A percentile compares a stretch with the other conserved stretches of the same genome.
phyloP scores from a whole-genome alignment of 1,140 invertebrate genomes.

The Leguminivora glycinivorella region DNA sequence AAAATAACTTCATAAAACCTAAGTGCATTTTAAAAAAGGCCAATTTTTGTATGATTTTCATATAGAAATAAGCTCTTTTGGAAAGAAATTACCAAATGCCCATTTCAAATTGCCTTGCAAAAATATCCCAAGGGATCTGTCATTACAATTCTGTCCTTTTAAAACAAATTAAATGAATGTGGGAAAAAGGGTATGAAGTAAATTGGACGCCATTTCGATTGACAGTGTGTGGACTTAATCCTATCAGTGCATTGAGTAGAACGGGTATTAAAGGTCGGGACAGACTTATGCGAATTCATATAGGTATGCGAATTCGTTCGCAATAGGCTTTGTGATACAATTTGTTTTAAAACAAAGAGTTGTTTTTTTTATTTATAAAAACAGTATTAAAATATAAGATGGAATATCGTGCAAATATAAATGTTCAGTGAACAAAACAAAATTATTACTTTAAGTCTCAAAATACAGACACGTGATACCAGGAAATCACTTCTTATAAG shows the following conservation, averaged over 20 bases:
- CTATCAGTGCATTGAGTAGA: constrained; percentile 7
- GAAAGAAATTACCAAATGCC: too few species aligned
- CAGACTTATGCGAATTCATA: background rate
- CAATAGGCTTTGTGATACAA: background rate
- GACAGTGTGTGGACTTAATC: constrained; percentile 10
- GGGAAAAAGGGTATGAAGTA: background rate
- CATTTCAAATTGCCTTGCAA: background rate
- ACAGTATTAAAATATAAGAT: too few species aligned
- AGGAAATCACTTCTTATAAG: too few species aligned
- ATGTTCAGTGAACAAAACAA: too few species aligned
- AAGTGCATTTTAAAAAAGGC: too few species aligned
- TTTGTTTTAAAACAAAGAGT: too few species aligned
- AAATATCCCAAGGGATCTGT: background rate
- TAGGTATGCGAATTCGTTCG: background rate
- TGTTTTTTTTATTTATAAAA: too few species aligned
- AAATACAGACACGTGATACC: too few species aligned
- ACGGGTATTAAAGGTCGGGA: background rate
- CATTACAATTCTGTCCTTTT: background rate
- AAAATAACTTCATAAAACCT: background rate
- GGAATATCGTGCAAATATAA: too few species aligned
- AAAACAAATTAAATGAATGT: constrained; percentile 3
- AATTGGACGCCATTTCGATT: constrained; percentile 14
- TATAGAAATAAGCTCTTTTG: too few species aligned
- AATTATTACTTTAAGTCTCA: too few species aligned
- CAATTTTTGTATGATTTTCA: too few species aligned